Evolutionary conservation across 1,140 invertebrate genomes (phyloP).

Genomic region (Nasonia giraulti): DNA sequence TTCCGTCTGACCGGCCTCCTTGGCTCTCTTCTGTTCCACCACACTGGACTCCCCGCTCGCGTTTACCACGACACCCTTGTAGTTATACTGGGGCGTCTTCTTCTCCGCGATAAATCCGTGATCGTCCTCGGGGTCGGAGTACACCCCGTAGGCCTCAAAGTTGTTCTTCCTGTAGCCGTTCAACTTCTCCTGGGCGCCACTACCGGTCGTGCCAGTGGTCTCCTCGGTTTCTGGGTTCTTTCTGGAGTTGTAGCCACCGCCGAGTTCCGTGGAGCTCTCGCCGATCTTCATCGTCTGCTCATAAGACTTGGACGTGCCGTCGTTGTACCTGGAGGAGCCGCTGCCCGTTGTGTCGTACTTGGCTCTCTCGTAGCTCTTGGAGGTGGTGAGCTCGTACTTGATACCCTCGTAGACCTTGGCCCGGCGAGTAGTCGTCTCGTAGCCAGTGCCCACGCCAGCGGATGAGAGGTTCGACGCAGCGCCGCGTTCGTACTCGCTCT

Average conservation of each 20-base stretch:
- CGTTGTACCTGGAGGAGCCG: constrained; percentile 59
- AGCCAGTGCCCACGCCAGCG: constrained; percentile 30
- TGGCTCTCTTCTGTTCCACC: constrained; percentile 68
- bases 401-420: constrained; percentile 62
- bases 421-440: constrained; percentile 50
- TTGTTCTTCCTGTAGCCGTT: constrained; percentile 73
- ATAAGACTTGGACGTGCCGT: constrained; percentile 61
- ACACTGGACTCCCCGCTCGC: constrained; percentile 73
- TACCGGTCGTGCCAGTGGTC: constrained; percentile 36
- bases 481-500: constrained; percentile 33
- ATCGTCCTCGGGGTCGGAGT: constrained; percentile 75
- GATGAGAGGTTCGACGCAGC: not conserved
- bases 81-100: constrained; percentile 70
- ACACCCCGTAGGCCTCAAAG: constrained; percentile 75
- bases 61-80: constrained; percentile 75
- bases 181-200: constrained; percentile 63
- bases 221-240: constrained; percentile 68
- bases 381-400: constrained; percentile 70
- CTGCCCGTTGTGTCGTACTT: constrained; percentile 63
- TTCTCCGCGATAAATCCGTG: constrained; percentile 73
- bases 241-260: constrained; percentile 58
- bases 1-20: constrained; percentile 64
- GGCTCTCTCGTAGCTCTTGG: constrained; percentile 70
- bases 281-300: constrained; percentile 71
- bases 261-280: constrained; percentile 58